These are phyloP conservation scores for Agelastica alni DNA, from an alignment of 2,888 invertebrate species.

Conservation along the genomic window DNA sequence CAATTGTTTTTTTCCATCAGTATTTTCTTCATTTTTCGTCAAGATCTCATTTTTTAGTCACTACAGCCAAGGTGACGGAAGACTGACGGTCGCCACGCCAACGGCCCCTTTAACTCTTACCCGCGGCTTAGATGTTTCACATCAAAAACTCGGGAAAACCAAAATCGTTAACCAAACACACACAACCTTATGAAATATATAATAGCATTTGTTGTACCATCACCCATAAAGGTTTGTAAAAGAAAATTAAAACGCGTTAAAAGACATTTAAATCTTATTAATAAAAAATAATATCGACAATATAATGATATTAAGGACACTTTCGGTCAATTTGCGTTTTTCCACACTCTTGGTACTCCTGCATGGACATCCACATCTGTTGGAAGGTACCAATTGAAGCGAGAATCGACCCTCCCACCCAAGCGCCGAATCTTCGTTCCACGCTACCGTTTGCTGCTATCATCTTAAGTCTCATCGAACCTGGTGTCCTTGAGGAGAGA, in stretches of 20 bases:
- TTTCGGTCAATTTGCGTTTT: slow-evolving; percentile 97
- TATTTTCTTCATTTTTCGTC: no score
- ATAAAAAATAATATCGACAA: background rate
- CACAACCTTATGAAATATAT: no score
- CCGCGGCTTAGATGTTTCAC: no score
- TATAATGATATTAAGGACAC: slow-evolving; percentile 66
- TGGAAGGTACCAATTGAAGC: slow-evolving; percentile 99
- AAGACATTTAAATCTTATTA: background rate
- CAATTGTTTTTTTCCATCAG: no score
- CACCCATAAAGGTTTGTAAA: background rate
- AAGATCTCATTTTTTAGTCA: no score
- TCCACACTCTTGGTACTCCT: slow-evolving; percentile 98
- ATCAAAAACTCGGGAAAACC: no score
- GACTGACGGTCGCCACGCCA: no score
- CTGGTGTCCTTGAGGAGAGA: slow-evolving; percentile 83
- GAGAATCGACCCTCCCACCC: slow-evolving; percentile 98
- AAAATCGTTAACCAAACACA: no score
- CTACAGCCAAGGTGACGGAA: no score
- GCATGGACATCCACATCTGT: slow-evolving; percentile 99
- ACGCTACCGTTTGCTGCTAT: slow-evolving; percentile 89
- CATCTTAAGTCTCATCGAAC: slow-evolving; percentile 91
- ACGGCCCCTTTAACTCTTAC: no score
- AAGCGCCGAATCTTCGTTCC: slow-evolving; percentile 93
- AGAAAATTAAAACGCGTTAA: background rate
- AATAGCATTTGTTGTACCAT: no score